Evolutionary conservation across 2,888 invertebrate genomes (phyloP), one percentile per base, ranked within the genome.

Genomic region (Acleris literana): DNA sequence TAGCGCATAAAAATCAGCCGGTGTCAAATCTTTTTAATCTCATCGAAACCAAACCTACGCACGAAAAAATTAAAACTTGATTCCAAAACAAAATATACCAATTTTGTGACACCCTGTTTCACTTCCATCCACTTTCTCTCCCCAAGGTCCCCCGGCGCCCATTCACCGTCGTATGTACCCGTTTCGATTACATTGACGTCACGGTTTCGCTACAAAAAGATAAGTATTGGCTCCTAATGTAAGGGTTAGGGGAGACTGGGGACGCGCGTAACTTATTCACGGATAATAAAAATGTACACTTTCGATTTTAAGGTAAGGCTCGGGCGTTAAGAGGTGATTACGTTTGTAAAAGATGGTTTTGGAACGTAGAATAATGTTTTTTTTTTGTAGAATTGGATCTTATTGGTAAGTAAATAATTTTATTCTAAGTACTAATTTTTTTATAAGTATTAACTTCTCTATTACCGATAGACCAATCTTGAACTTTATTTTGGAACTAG

Each of bases 171-270:
- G 76, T 77, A 74, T 78, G 77, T 82, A 82, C 80, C 81, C 79
- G 76, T 86, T 87, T 87, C 87, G 86, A 86, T 87, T 87, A 87
- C 85, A 81, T 76, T 82, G 83, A 82, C 82, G 84, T 86, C 86
- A 83, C 74, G 77, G 80, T 74, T 75, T 78, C 74, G 72, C 75
- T 78, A 80, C 80, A 85, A 85, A 86, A 86, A 84, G 81, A 87
- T 84, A 85, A 84, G 86, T 87, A 86, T 86, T 81, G 80, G 77
- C 78, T 83, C 74, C 80, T 85, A 86, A 87, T 85, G 80, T 78
- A 76, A 33, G 79, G 79, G 81, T 83, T 83, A 81, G 77, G 80
- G 78, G 76, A 70, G 83, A 71, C 80, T 63, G 64, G 78, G 79
- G 81, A 78, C 75, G 70, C 66, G 69, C 70, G 75, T 80, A 78